Evolutionary conservation across 2,113 vertebrate genomes (phyloP).

Genomic region (Oncorhynchus kisutch): DNA sequence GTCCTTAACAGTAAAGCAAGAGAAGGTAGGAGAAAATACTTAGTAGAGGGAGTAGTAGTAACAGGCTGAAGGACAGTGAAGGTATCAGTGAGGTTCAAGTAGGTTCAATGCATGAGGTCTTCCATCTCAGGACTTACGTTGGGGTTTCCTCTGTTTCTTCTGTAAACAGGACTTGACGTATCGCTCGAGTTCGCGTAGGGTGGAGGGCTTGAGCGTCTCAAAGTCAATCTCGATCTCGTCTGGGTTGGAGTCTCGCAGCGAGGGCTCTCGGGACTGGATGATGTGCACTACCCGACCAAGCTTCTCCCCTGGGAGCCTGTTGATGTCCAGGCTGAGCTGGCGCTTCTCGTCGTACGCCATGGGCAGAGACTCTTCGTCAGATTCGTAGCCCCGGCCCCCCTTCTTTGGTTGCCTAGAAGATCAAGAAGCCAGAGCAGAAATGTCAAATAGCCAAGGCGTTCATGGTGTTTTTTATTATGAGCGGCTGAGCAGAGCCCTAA

Average conservation of each 20-base stretch:
- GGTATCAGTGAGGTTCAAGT: too few species aligned
- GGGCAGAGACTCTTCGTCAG: constrained; percentile 83
- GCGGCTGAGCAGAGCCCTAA: too few species aligned
- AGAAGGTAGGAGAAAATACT: too few species aligned
- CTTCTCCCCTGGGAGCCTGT: constrained; percentile 88
- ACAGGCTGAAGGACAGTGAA: not conserved
- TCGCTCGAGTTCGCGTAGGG: constrained; percentile 86
- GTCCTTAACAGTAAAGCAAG: too few species aligned
- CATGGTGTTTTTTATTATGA: too few species aligned
- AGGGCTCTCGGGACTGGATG: constrained; percentile 90
- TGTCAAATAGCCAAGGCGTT: too few species aligned
- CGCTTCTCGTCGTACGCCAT: constrained; percentile 96
- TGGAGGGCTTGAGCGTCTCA: constrained; percentile 91
- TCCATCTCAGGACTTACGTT: constrained; percentile 77
- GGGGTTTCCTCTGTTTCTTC: constrained; percentile 85
- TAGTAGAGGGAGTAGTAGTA: too few species aligned
- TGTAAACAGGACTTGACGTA: constrained; percentile 91
- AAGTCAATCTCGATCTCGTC: constrained; percentile 98
- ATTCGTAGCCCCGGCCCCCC: constrained; percentile 75
- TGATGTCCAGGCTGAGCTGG: constrained; percentile 96
- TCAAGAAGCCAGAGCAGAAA: not conserved
- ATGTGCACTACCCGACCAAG: constrained; percentile 93
- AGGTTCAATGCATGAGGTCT: too few species aligned
- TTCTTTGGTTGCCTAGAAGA: constrained; percentile 79
- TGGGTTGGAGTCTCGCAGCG: constrained; percentile 83